Percentiles rank a stretch among this genome's conserved stretches.
These are phyloP conservation scores for Ictalurus furcatus DNA, from an alignment of 2,113 vertebrate genomes.

Conservation along the genomic window DNA sequence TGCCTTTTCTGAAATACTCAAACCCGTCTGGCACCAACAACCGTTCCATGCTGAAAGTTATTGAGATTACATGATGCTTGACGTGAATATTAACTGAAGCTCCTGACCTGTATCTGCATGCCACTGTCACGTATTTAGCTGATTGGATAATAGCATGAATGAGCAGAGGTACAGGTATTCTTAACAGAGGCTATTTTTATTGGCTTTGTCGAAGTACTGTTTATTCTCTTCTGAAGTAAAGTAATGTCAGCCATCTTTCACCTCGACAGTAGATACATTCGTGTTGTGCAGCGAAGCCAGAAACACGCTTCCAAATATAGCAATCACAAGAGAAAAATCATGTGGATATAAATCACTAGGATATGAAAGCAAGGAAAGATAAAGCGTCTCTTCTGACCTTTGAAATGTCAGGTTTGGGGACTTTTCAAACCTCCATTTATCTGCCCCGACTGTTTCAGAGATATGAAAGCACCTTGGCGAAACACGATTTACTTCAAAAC, in stretches of 20 bases:
- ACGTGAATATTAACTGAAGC: neutral
- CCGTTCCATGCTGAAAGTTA: neutral
- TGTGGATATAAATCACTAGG: neutral
- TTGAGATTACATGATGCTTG: neutral
- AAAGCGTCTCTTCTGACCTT: constrained; percentile 33
- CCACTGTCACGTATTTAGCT: neutral
- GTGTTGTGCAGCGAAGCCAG: neutral
- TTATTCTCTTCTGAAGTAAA: neutral
- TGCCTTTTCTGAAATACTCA: neutral
- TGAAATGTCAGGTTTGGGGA: constrained; percentile 10
- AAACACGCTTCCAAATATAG: neutral
- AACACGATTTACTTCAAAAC: constrained; percentile 43
- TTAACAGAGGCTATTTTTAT: neutral
- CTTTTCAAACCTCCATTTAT: constrained; percentile 20
- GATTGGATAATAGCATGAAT: neutral
- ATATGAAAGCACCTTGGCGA: constrained; percentile 19
- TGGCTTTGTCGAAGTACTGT: neutral
- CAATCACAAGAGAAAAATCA: neutral
- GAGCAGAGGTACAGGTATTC: neutral
- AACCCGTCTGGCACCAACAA: neutral
- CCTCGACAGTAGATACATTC: neutral
- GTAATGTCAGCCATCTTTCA: neutral
- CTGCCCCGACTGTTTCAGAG: constrained; percentile 5
- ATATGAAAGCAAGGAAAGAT: neutral
- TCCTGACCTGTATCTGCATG: neutral